Evolutionary conservation across 2,888 invertebrate genomes (phyloP).

Genomic region (Caenorhabditis wallacei): DNA sequence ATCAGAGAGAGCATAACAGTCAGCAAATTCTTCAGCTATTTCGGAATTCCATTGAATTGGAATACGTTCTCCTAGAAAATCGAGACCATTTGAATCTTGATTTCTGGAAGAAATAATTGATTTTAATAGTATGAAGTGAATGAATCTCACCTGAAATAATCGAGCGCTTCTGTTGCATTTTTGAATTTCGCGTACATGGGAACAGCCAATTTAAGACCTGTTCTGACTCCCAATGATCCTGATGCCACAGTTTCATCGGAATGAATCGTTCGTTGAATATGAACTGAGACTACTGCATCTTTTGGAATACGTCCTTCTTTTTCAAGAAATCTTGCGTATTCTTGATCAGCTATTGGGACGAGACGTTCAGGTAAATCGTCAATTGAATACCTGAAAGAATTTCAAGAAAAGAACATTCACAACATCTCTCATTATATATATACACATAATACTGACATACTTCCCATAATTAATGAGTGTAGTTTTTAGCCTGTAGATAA

Average conservation of each 20-base stretch:
- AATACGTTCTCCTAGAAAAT: slow-evolving; percentile 73
- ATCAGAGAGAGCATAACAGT: slow-evolving; percentile 76
- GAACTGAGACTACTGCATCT: slow-evolving; percentile 72
- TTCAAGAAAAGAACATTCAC: too few species aligned
- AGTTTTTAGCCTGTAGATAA: too few species aligned
- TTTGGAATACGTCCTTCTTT: slow-evolving; percentile 70
- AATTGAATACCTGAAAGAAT: slow-evolving; percentile 47
- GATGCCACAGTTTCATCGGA: slow-evolving; percentile 76
- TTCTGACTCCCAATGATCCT: slow-evolving; percentile 76
- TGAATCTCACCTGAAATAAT: slow-evolving; percentile 74
- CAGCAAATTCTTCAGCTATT: slow-evolving; percentile 74
- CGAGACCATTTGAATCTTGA: slow-evolving; percentile 60
- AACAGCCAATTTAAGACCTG: slow-evolving; percentile 77
- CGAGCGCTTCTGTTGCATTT: slow-evolving; percentile 71
- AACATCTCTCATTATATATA: too few species aligned
- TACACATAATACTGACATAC: too few species aligned
- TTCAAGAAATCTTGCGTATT: slow-evolving; percentile 74
- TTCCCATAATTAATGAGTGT: too few species aligned
- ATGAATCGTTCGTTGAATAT: slow-evolving; percentile 60
- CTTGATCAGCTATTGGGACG: slow-evolving; percentile 61
- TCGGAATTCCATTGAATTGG: slow-evolving; percentile 76
- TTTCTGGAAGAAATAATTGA: slow-evolving; percentile 48
- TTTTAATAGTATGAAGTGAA: neutral
- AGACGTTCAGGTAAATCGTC: slow-evolving; percentile 43
- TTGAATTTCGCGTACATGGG: slow-evolving; percentile 76